Base-by-base conservation (phyloP, 2,888 invertebrate genomes). In the Diaphora mendica region DNA sequence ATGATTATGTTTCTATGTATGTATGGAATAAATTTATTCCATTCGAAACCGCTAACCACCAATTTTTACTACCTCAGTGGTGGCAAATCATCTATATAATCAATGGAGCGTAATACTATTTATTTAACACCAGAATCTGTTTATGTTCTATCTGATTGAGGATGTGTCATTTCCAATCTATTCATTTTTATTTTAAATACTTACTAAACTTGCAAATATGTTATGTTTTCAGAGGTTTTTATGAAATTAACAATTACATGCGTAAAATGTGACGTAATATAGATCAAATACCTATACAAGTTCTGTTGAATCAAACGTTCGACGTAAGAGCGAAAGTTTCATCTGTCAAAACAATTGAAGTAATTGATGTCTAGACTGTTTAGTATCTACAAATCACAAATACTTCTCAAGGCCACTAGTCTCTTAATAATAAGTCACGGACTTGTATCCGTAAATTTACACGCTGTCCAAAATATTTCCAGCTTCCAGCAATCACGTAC, bases 311-410 rank as follows among this genome's bases (percentile, higher is more conserved):
- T 23, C 30, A 48, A 48, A 33, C 13, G 8, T 23, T 67, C 67
- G 23, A 67, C 33, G 48, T 48, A 23, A 33, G 13, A 48, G 48
- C 33, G 48, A 67, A 42, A 42, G 66, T 30, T 67, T 48, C 2
- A 44, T 67, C 20, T 33, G 48, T 67, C 23, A 48, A 48, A 67
- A 67, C 67, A 67, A 48, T 17, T 67, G 11, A 44, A 44, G 44
- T 44, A 30, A 67, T 67, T 67, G 48, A 23, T 67, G 67, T 67
- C 48, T 67, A 67, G 67, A 67, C 67, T 33, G 67, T 48, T 67
- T 67, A 48, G 11, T 48, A 33, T 48, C 67, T 44, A 48, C 67
- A 48, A 67, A 48, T 67, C 48, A 67, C 23, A 5, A 67, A 17
- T 44, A 67, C 67, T 23, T 13, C 23, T 67, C 67, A 33, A 67